Percentiles rank a stretch among this genome's conserved stretches.
These are phyloP conservation scores for Meda fulgida DNA, from an alignment of 2,797 vertebrate species.

Conservation along the genomic window DNA sequence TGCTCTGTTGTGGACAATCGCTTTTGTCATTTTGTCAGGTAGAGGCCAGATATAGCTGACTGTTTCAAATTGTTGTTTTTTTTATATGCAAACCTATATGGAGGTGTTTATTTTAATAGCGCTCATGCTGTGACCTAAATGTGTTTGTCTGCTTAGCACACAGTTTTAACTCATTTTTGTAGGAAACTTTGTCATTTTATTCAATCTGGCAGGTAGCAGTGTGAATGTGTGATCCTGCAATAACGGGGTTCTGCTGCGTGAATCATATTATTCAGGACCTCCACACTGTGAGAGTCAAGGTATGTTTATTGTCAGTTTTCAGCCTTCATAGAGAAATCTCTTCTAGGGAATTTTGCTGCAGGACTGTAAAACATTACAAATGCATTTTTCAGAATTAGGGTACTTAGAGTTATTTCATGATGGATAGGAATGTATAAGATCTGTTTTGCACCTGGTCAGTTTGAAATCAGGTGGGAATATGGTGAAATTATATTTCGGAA, in stretches of 20 bases:
- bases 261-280: background rate
- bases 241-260: constrained; percentile 1
- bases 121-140: background rate
- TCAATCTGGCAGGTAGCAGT: background rate
- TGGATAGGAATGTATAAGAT: background rate
- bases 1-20: constrained; percentile 22
- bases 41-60: constrained; percentile 19
- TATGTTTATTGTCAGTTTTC: constrained; percentile 6
- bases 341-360: background rate
- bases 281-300: background rate
- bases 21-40: constrained; percentile 52
- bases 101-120: constrained; percentile 12
- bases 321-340: background rate
- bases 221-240: background rate
- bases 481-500: background rate
- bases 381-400: background rate
- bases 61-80: background rate
- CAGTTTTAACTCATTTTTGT: background rate
- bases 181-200: background rate
- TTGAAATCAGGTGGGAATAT: background rate
- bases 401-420: background rate
- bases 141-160: background rate
- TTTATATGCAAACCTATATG: background rate
- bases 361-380: constrained; percentile 9
- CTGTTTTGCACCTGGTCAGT: background rate